Conservation (phyloP, 2,797 vertebrate species). For the Crocodylus rhombifer region DNA sequence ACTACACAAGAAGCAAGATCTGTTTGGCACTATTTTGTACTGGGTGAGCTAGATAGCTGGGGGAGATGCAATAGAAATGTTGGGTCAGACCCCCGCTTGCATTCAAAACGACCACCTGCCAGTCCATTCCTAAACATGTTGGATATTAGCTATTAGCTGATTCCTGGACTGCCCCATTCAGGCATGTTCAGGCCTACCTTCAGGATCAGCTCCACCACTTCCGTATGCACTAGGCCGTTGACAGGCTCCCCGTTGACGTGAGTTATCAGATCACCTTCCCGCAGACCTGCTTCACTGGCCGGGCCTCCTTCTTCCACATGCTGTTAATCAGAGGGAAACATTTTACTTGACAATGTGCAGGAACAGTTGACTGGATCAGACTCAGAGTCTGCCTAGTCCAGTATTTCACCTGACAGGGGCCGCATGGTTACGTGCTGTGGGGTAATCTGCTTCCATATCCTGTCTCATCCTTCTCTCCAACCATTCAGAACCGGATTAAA, state of each 20-base stretch:
- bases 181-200: conserved; percentile 84
- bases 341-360: not conserved
- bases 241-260: conserved; percentile 96
- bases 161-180: not conserved
- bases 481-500: not conserved
- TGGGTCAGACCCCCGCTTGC: not conserved
- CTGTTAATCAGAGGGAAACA: conserved; percentile 78
- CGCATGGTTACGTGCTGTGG: not conserved
- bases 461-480: not conserved
- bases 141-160: not conserved
- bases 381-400: not conserved
- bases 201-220: conserved; percentile 96
- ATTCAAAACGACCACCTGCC: not conserved
- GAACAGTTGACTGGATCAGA: not conserved
- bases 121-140: fast-evolving
- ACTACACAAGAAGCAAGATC: too few relatives aligned
- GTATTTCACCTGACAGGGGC: too few relatives aligned
- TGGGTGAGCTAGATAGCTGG: too few relatives aligned
- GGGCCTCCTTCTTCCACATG: conserved; percentile 94
- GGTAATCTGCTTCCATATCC: not conserved
- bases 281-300: conserved; percentile 92
- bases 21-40: too few relatives aligned
- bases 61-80: too few relatives aligned
- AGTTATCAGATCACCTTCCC: conserved; percentile 95
- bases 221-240: conserved; percentile 95